phyloP scores from a whole-genome alignment of 2,888 invertebrate species.

The Morpho achilles region DNA sequence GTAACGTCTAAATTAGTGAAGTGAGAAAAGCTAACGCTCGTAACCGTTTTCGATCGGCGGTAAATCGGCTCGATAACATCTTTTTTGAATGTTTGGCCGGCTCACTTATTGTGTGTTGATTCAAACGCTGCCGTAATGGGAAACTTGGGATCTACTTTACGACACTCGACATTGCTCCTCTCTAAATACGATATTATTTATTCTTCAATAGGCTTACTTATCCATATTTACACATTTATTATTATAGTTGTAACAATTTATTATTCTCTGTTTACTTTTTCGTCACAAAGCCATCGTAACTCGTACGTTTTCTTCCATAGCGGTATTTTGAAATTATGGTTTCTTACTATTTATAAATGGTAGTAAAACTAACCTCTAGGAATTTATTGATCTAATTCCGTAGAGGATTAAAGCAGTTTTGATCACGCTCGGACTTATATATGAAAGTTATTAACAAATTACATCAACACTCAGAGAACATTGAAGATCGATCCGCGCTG shows the following conservation, averaged over 20 bases:
- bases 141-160: constrained; percentile 54
- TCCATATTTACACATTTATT: constrained; percentile 51
- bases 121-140: constrained; percentile 56
- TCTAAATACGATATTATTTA: constrained; percentile 53
- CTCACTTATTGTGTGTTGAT: constrained; percentile 67
- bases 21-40: constrained; percentile 75
- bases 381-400: constrained; percentile 23
- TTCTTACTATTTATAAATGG: constrained; percentile 18
- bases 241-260: constrained; percentile 42
- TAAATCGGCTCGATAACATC: constrained; percentile 72
- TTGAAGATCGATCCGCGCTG: constrained; percentile 27
- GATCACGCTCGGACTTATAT: constrained; percentile 24
- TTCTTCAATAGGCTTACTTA: constrained; percentile 49
- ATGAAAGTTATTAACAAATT: constrained; percentile 34
- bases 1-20: constrained; percentile 75
- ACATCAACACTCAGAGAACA: constrained; percentile 24
- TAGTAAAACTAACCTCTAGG: constrained; percentile 17
- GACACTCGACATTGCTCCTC: constrained; percentile 55
- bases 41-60: constrained; percentile 65
- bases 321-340: constrained; percentile 14
- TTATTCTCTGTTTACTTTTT: constrained; percentile 45
- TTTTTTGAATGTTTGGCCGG: constrained; percentile 57
- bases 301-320: constrained; percentile 20
- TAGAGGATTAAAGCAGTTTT: constrained; percentile 23
- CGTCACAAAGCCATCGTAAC: constrained; percentile 32